phyloP scores from a whole-genome alignment of 2,797 vertebrate genomes.

The Poecile montanus region DNA sequence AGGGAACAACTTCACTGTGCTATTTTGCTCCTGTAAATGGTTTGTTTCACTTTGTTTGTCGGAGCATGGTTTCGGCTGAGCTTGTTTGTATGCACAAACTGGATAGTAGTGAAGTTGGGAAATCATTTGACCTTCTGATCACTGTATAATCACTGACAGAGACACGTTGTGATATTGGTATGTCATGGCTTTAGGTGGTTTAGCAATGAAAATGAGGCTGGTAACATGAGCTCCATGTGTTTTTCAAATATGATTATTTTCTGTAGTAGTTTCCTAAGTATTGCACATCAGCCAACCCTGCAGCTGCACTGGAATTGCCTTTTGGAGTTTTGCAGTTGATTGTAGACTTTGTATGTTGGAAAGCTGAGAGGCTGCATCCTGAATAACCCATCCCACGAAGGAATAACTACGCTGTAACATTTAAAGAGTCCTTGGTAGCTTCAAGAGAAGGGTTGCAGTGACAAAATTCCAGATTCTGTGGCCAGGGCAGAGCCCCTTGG shows the following conservation, averaged over 20 bases:
- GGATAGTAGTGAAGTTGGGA: background rate
- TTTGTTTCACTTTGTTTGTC: background rate
- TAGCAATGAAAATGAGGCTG: background rate
- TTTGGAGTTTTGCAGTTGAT: constrained; percentile 18
- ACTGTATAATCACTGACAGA: background rate
- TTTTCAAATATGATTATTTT: constrained; percentile 11
- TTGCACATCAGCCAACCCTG: background rate
- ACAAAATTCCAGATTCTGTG: background rate
- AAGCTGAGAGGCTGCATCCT: background rate
- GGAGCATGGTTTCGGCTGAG: background rate
- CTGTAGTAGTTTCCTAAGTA: background rate
- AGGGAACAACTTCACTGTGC: background rate
- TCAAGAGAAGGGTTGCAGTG: background rate
- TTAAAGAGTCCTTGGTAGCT: background rate
- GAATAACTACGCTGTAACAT: background rate
- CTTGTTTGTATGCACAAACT: background rate
- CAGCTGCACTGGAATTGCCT: constrained; percentile 38
- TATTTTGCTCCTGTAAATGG: background rate
- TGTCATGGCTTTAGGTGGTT: constrained; percentile 24
- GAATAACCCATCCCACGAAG: rapidly evolving
- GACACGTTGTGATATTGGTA: background rate
- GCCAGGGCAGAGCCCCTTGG: background rate
- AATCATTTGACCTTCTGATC: constrained; percentile 1
- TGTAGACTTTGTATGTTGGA: background rate
- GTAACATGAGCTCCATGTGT: constrained; percentile 26